Evolutionary conservation across 2,113 vertebrate species (phyloP), one percentile per base, ranked within the genome.

Genomic region (Gracilinanus agilis): DNA sequence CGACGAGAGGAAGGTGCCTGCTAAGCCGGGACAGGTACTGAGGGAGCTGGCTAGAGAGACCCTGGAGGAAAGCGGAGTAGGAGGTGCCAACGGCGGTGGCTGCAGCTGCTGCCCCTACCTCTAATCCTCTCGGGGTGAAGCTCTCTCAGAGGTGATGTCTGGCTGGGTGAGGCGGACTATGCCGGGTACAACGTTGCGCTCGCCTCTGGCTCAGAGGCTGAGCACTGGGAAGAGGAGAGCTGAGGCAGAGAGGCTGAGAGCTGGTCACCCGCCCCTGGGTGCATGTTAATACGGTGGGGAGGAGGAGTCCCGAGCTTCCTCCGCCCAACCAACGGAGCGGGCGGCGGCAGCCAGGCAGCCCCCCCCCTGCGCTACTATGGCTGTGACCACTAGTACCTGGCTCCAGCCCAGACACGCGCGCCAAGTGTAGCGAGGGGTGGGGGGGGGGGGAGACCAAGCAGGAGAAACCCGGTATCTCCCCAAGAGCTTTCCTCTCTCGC

Each of bases 281-380:
- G 97, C 97, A 93, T 96, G 96, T 94, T 96, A 97, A 96, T 97
- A 97, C 95, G 94, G 95, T 34, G 97, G 96, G 97, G 98, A 97
- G 98, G 98, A 98, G 98, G 98, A 98, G 98, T 98, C 97, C 98
- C 75, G 95, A 92, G 56, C 97, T 98, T 96, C 97, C 97, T 96
- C 97, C 98, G 96, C 97, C 98, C 98, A 98, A 95, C 98, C 97
- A 96, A 97, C 93, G 96, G 95, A 91, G 98, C 96, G 61, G 96
- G 92, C 94, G 58, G 93, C 88, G 90, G 97, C 75, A 34, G 95
- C 96, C 94, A 67, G 91, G 94, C 94, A 91, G 93, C 96, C 92
- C 91, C 90, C 92, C 93, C 96, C 44, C 55, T 89, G 75, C 54
- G 96, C 89, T 88, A 92, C 97, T 95, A 95, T 90, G 0, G 91